phyloP scores from a whole-genome alignment of 2,113 vertebrate species.

The Sarotherodon lohbergeri region DNA sequence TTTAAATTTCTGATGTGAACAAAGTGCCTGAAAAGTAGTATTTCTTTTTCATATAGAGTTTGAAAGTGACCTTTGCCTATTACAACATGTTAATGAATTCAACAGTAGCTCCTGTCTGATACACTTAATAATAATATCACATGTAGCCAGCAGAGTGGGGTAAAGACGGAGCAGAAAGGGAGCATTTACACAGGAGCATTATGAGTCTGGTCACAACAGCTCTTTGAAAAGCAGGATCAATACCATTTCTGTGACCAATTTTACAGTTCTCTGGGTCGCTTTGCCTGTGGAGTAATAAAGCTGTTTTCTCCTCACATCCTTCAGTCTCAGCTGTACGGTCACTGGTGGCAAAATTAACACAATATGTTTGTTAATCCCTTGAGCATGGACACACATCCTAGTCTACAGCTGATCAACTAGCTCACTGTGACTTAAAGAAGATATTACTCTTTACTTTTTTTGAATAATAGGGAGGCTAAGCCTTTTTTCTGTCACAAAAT shows the following conservation, averaged over 20 bases:
- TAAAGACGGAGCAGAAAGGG: neutral
- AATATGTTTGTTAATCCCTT: slow-evolving; percentile 1
- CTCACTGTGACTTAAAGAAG: neutral
- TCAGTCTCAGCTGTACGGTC: slow-evolving; percentile 1
- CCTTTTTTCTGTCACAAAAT: neutral
- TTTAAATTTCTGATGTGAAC: neutral
- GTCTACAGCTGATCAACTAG: neutral
- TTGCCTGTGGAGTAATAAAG: slow-evolving; percentile 55
- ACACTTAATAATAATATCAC: neutral
- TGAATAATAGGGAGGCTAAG: neutral
- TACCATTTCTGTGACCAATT: slow-evolving; percentile 64
- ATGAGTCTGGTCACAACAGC: slow-evolving; percentile 56
- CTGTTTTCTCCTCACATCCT: slow-evolving; percentile 41
- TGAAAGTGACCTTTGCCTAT: neutral
- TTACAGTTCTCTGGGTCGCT: slow-evolving; percentile 55
- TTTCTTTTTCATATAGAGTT: neutral
- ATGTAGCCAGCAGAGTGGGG: neutral
- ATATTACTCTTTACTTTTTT: neutral
- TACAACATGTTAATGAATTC: neutral
- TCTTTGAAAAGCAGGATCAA: slow-evolving; percentile 58
- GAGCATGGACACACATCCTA: neutral
- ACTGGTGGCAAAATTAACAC: neutral
- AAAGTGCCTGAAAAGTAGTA: neutral
- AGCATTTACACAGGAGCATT: slow-evolving; percentile 36
- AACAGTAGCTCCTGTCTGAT: neutral